phyloP scores from a whole-genome alignment of 2,888 invertebrate genomes.

The Stenolophus ochropezus region DNA sequence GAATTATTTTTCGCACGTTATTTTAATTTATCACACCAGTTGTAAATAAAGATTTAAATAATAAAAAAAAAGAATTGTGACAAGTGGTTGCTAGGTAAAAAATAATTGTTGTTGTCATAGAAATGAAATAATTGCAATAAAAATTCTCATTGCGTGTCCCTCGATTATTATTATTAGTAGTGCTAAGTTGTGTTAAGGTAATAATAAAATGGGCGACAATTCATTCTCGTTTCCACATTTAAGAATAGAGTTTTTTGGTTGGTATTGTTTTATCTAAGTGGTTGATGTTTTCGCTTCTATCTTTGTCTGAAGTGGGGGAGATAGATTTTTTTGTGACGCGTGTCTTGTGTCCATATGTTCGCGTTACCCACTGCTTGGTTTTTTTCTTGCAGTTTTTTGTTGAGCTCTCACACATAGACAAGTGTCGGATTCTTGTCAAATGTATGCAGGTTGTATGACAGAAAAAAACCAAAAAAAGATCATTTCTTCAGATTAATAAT shows the following conservation, averaged over 20 bases:
- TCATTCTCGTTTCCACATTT: too few species aligned
- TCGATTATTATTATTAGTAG: not conserved
- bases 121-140: too few species aligned
- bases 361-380: not conserved
- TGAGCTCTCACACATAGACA: not conserved
- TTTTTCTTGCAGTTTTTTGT: not conserved
- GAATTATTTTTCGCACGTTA: too few species aligned
- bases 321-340: not conserved
- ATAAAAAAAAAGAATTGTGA: too few species aligned
- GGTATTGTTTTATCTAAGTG: not conserved
- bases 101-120: too few species aligned
- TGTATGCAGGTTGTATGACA: not conserved
- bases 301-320: not conserved
- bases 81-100: too few species aligned
- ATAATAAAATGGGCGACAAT: too few species aligned
- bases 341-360: not conserved
- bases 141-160: too few species aligned
- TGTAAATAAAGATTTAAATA: too few species aligned
- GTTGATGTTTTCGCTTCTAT: not conserved
- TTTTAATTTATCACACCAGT: too few species aligned
- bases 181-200: not conserved
- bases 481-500: not conserved
- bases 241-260: too few species aligned
- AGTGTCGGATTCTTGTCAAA: constrained; percentile 6
- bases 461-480: not conserved